Conservation (phyloP, 1,140 invertebrate genomes). For the Drosophila mauritiana region DNA sequence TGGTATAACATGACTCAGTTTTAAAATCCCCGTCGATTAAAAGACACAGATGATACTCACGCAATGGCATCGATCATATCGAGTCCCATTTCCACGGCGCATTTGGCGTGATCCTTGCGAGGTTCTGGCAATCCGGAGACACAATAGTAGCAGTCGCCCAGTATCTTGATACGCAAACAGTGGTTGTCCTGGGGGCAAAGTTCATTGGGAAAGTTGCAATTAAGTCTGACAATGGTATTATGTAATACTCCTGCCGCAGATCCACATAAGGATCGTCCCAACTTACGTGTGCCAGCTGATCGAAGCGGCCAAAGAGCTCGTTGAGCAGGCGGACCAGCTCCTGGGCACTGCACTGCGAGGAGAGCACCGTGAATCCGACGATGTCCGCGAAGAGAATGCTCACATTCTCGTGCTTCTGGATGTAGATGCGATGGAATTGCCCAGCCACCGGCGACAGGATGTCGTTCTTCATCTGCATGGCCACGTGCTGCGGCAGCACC, state of each 20-base stretch:
- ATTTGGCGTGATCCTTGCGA: conserved; percentile 92
- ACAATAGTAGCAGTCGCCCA: conserved; percentile 96
- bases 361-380: conserved; percentile 96
- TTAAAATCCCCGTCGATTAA: not conserved
- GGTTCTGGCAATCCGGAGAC: conserved; percentile 93
- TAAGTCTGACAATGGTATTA: not conserved
- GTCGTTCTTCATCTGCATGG: conserved; percentile 98
- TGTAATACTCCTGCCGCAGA: too few species aligned
- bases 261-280: too few species aligned
- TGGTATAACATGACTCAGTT: not conserved
- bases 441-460: conserved; percentile 95
- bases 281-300: conserved; percentile 94
- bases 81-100: conserved; percentile 94
- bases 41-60: conserved; percentile 85
- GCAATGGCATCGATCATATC: conserved; percentile 96
- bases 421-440: conserved; percentile 98
- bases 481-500: conserved; percentile 97
- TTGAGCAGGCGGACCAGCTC: conserved; percentile 93
- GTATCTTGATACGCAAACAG: conserved; percentile 94
- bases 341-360: conserved; percentile 92
- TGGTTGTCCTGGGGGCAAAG: conserved; percentile 90
- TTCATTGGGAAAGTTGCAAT: not conserved
- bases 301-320: conserved; percentile 97
- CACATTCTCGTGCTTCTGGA: conserved; percentile 97
- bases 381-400: conserved; percentile 98